Conservation (phyloP, 2,113 vertebrate genomes). For the Azemiops feae region DNA sequence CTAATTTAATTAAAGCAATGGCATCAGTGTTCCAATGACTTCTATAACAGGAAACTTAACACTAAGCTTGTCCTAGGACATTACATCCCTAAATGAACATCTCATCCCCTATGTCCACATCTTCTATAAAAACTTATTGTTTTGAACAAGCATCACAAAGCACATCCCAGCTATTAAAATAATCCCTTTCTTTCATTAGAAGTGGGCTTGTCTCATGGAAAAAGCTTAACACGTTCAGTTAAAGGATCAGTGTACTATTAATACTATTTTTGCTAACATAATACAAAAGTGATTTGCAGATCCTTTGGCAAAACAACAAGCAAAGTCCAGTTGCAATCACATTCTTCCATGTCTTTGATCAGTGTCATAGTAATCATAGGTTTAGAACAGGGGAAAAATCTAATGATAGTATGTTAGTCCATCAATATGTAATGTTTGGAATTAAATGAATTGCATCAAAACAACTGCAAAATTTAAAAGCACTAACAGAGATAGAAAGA, state of each 20-base stretch:
- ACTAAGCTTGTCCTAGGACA: conserved; percentile 6
- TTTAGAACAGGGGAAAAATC: background rate
- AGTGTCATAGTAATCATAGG: background rate
- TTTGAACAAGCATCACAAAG: conserved; percentile 40
- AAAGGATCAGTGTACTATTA: conserved; percentile 31
- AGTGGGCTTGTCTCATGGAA: conserved; percentile 34
- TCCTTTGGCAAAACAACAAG: conserved; percentile 30
- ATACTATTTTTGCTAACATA: conserved; percentile 23
- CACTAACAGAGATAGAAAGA: background rate
- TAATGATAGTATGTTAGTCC: background rate
- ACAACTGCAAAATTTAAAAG: background rate
- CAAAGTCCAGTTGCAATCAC: background rate
- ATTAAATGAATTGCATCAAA: conserved; percentile 14
- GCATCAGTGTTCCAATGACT: background rate
- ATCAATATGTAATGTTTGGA: background rate
- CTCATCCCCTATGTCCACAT: background rate
- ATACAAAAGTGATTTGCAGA: background rate
- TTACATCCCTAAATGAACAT: conserved; percentile 1
- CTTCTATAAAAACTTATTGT: conserved; percentile 33
- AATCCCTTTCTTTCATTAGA: conserved; percentile 37
- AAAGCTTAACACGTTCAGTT: conserved; percentile 27
- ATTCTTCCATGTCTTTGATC: background rate
- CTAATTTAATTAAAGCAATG: background rate
- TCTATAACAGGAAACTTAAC: background rate
- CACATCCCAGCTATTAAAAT: conserved; percentile 41